These are phyloP conservation scores for Copsychus sechellarum DNA, from an alignment of 2,113 vertebrate genomes.

Conservation along the genomic window DNA sequence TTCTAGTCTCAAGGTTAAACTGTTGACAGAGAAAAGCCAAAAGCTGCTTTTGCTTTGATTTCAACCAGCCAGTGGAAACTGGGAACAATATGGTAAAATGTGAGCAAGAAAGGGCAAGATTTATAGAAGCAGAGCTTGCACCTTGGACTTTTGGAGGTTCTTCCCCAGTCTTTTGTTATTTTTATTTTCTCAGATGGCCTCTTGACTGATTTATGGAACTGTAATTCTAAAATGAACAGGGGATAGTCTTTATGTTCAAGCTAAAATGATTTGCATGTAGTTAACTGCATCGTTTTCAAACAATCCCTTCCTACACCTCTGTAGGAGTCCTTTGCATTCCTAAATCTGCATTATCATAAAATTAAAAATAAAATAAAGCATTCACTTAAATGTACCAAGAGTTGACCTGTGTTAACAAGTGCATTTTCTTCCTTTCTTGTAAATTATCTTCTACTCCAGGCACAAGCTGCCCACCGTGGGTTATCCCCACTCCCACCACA, in stretches of 20 bases:
- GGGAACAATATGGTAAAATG: neutral
- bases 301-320: neutral
- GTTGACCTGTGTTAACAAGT: neutral
- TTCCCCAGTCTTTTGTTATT: neutral
- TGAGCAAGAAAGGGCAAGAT: neutral
- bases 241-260: neutral
- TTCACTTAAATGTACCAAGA: neutral
- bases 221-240: neutral
- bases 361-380: neutral
- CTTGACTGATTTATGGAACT: neutral
- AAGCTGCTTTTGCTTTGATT: neutral
- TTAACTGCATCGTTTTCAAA: neutral
- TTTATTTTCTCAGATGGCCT: neutral
- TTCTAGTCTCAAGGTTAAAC: neutral
- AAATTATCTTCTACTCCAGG: neutral
- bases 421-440: neutral
- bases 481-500: neutral
- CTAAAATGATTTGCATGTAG: neutral
- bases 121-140: neutral
- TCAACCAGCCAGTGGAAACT: neutral
- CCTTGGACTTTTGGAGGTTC: neutral
- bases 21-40: neutral
- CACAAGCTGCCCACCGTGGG: accelerated
- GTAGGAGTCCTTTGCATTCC: neutral
- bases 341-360: neutral